Conservation (phyloP, 2,888 invertebrate genomes). For the Merodon equestris region DNA sequence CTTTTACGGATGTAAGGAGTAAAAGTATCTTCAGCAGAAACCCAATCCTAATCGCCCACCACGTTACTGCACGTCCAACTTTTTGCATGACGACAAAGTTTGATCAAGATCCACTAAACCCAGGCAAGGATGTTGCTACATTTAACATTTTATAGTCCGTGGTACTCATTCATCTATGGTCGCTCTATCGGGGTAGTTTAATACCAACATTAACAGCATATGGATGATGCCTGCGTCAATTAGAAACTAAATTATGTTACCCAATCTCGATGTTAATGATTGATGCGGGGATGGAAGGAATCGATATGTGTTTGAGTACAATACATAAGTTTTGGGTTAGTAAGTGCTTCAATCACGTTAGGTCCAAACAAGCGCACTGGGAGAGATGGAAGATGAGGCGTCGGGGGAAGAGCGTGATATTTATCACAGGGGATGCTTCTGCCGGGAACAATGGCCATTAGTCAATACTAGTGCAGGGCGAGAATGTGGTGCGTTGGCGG, state of each 20-base stretch:
- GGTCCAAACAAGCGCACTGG: constrained; percentile 44
- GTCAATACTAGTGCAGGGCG: constrained; percentile 1
- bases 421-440: constrained; percentile 42
- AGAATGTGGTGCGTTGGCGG: constrained; percentile 13
- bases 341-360: constrained; percentile 36
- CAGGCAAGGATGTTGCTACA: constrained; percentile 11
- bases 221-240: constrained; percentile 50
- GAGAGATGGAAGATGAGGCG: constrained; percentile 36
- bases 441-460: constrained; percentile 22
- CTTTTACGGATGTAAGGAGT: constrained; percentile 20
- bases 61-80: constrained; percentile 19
- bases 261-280: constrained; percentile 36
- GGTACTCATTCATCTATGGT: background rate
- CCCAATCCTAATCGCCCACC: background rate
- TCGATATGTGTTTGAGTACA: background rate
- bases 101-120: background rate
- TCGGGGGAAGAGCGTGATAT: constrained; percentile 6
- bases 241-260: constrained; percentile 52
- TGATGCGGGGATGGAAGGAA: constrained; percentile 15
- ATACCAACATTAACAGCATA: background rate
- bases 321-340: background rate
- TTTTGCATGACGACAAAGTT: constrained; percentile 17
- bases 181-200: no score
- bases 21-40: background rate
- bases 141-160: constrained; percentile 23